Evolutionary conservation across 2,113 vertebrate genomes (phyloP).

Genomic region (Thalassoma bifasciatum): DNA sequence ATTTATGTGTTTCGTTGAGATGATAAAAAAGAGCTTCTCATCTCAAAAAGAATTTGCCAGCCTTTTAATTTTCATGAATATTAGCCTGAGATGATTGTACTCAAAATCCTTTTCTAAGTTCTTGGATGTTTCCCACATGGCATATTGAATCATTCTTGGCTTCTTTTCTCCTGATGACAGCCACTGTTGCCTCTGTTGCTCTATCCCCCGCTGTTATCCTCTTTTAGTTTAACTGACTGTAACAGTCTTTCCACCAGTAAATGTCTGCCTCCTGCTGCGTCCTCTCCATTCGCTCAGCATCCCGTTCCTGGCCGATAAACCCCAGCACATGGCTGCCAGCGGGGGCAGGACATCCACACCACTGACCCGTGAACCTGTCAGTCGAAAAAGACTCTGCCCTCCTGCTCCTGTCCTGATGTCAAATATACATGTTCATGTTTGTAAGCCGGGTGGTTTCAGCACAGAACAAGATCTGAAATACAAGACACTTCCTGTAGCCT

Average conservation of each 20-base stretch:
- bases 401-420: neutral
- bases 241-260: constrained; percentile 36
- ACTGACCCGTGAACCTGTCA: constrained; percentile 71
- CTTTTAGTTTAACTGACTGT: constrained; percentile 47
- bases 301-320: constrained; percentile 47
- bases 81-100: neutral
- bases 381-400: neutral
- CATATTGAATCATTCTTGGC: neutral
- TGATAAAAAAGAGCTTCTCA: neutral
- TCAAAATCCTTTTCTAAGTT: neutral
- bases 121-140: neutral
- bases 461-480: neutral
- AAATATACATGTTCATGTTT: constrained; percentile 16
- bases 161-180: constrained; percentile 5
- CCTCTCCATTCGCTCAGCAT: constrained; percentile 51
- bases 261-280: constrained; percentile 49
- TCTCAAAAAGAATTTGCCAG: neutral
- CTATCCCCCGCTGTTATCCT: constrained; percentile 46
- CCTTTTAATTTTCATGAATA: too few species aligned
- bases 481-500: neutral
- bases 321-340: constrained; percentile 65
- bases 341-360: constrained; percentile 58
- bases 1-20: too few species aligned
- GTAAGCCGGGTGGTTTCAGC: constrained; percentile 1
- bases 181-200: constrained; percentile 24